Evolutionary conservation across 2,888 invertebrate genomes (phyloP), one percentile per base, ranked within the genome.

Genomic region (Asteroscopus sphinx): DNA sequence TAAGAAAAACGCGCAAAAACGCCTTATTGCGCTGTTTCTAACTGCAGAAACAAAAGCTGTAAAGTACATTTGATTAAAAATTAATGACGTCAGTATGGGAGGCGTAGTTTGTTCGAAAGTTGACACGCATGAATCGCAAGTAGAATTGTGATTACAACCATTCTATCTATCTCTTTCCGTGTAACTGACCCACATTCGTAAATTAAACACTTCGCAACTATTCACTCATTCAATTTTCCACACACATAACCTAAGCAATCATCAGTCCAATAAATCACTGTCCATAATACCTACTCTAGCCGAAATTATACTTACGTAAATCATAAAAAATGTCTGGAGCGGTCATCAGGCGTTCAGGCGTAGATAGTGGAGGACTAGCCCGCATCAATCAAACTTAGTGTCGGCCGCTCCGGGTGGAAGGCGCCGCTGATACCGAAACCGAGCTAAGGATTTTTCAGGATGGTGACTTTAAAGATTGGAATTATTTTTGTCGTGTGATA

Each of bases 361-460:
- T 40, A 66, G 77, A 77, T 74, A 77, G 75, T 64, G 66, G 65
- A 41, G 54, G 67, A 67, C 71, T 68, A 69, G 61, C 49, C 73
- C 47, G 51, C 79, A 85, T 85, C 84, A 78, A 85, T 85, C 85
- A 79, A 81, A 71, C 81, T 81, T 81, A 81, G 71, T 55, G 72
- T 72, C 76, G 66, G 30, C 13, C 5, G 4, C 5, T 4, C 6
- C 21, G 21, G 21, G 48, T n/a, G n/a, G 46, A 47, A 45, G 51
- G 47, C 44, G 48, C 69, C 47, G 32, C 57, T 37, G 33, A 37
- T 45, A 68, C 56, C 15, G 45, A 28, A 35, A 30, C n/a, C 2
- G 16, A 35, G n/a, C n/a, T n/a, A n/a, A n/a, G 21, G 28, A 40
- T 40, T 30, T 56, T 45, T 28, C n/a, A 39, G 25, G n/a, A 26